Evolutionary conservation across 2,888 invertebrate genomes (phyloP).

Genomic region (Tenthredo distinguenda): DNA sequence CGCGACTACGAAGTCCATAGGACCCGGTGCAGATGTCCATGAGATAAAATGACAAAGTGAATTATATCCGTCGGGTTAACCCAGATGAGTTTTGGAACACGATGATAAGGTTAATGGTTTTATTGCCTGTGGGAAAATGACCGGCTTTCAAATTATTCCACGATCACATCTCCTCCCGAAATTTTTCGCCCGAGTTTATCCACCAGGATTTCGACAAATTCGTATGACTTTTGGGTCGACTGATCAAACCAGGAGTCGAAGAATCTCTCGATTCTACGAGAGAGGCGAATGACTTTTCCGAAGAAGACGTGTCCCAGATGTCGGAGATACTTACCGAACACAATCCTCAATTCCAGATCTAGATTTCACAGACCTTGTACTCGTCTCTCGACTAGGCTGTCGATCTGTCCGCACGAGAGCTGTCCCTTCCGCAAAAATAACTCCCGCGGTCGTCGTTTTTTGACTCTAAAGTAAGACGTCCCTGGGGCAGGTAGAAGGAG

Average conservation of each 20-base stretch:
- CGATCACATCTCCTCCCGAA: background rate
- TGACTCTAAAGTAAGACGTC: slow-evolving; percentile 37
- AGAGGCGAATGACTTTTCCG: background rate
- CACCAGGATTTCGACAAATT: background rate
- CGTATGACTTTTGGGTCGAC: background rate
- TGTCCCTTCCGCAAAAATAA: slow-evolving; percentile 43
- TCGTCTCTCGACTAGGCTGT: background rate
- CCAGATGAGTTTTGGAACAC: slow-evolving; percentile 66
- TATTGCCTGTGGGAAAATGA: slow-evolving; percentile 75
- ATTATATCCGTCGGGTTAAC: slow-evolving; percentile 72
- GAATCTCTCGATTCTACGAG: background rate
- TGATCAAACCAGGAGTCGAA: background rate
- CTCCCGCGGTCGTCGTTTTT: background rate
- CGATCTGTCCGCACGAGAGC: slow-evolving; percentile 12
- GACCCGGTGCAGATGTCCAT: slow-evolving; percentile 59
- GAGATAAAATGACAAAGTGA: slow-evolving; percentile 73
- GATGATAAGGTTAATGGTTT: slow-evolving; percentile 76
- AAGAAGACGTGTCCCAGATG: slow-evolving; percentile 1
- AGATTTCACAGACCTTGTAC: background rate
- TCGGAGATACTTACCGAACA: slow-evolving; percentile 20
- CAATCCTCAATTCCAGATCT: background rate
- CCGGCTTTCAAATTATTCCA: background rate
- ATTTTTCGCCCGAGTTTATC: background rate
- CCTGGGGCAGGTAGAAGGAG: slow-evolving; percentile 18
- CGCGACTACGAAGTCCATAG: slow-evolving; percentile 70